phyloP scores from a whole-genome alignment of 2,888 invertebrate species.

The Pseudeuparius sepicola region DNA sequence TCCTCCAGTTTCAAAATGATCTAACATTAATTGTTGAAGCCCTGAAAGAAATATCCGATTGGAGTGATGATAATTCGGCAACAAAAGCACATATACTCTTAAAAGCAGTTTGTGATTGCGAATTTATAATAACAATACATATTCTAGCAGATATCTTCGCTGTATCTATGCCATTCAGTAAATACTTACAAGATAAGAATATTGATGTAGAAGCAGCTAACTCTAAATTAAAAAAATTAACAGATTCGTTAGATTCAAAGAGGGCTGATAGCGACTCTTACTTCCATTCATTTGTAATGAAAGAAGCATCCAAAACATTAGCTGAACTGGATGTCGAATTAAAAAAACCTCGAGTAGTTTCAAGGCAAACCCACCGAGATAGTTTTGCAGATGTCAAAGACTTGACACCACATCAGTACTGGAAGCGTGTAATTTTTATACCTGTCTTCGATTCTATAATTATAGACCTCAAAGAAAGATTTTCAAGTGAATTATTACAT shows the following conservation, averaged over 20 bases:
- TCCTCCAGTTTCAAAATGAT: constrained; percentile 9
- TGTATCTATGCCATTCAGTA: constrained; percentile 6
- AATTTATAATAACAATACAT: constrained; percentile 6
- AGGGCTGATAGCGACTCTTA: background rate
- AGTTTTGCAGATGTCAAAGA: background rate
- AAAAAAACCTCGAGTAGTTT: background rate
- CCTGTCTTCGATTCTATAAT: constrained; percentile 7
- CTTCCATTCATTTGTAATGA: background rate
- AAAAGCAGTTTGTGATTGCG: constrained; percentile 6
- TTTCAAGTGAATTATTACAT: constrained; percentile 8
- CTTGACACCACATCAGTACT: constrained; percentile 3
- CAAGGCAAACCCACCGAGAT: constrained; percentile 1
- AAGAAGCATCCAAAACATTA: too few species aligned
- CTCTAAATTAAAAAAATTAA: background rate
- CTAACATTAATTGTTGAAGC: constrained; percentile 6
- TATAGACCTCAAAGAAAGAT: constrained; percentile 8
- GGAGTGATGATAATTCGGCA: constrained; percentile 10
- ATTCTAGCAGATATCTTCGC: constrained; percentile 5
- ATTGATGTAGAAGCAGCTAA: constrained; percentile 6
- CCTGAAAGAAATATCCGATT: constrained; percentile 10
- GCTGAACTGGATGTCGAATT: background rate
- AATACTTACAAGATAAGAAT: constrained; percentile 6
- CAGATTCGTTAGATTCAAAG: background rate
- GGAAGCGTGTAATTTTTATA: constrained; percentile 9
- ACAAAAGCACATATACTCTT: constrained; percentile 8